Evolutionary conservation across 2,113 vertebrate genomes (phyloP).

Genomic region (Onychorhynchus coronatus): DNA sequence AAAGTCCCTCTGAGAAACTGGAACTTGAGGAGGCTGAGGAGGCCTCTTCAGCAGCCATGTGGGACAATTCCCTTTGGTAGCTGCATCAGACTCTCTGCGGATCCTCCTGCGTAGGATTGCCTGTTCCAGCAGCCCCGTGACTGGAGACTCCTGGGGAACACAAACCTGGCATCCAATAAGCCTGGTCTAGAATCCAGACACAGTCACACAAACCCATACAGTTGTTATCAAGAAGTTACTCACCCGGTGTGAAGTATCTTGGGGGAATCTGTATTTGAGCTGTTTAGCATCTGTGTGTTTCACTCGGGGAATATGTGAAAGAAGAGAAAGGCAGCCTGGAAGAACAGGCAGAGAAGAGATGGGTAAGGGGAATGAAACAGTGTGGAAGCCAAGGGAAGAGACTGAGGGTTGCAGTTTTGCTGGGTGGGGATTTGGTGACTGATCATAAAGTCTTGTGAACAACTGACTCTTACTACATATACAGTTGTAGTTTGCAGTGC

Average conservation of each 20-base stretch:
- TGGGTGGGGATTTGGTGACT: background rate
- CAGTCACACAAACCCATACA: background rate
- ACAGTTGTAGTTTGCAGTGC: background rate
- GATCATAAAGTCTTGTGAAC: background rate
- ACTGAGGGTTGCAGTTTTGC: background rate
- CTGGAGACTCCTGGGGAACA: background rate
- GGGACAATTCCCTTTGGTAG: background rate
- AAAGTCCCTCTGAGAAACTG: background rate
- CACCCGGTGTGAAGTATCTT: background rate
- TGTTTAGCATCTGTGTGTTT: background rate
- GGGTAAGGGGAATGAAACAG: background rate
- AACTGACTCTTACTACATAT: background rate
- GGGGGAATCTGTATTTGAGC: background rate
- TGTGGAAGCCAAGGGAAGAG: background rate
- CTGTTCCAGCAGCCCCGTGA: background rate
- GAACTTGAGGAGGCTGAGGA: background rate
- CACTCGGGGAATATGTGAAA: background rate
- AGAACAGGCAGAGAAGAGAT: background rate
- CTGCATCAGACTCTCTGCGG: background rate
- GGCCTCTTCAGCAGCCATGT: background rate
- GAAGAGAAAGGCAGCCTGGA: background rate
- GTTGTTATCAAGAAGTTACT: background rate
- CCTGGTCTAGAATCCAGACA: background rate
- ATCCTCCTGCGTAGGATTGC: background rate
- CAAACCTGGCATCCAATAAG: background rate